Conservation (phyloP, 2,888 invertebrate species). For the Keiferia lycopersicella region DNA sequence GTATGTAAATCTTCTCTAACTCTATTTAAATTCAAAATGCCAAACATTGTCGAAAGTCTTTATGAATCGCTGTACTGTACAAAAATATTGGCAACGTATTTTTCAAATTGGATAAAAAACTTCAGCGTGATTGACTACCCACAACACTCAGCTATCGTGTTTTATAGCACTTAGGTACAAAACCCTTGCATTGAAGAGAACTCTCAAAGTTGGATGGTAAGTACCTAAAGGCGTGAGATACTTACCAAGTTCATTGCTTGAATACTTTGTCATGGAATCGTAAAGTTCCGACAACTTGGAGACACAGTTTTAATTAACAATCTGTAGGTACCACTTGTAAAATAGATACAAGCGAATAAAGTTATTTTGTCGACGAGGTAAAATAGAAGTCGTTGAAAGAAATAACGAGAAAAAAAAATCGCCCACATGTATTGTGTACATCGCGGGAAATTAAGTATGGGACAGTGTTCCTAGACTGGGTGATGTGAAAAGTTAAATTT, state of each 20-base stretch:
- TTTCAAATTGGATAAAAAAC: too few relatives aligned
- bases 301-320: not conserved
- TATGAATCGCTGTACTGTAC: too few relatives aligned
- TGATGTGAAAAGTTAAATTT: too few relatives aligned
- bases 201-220: not conserved
- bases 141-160: too few relatives aligned
- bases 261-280: slow-evolving; percentile 8
- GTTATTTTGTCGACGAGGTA: not conserved
- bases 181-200: not conserved
- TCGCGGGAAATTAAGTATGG: too few relatives aligned
- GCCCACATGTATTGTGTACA: too few relatives aligned
- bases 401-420: too few relatives aligned
- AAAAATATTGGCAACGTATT: too few relatives aligned
- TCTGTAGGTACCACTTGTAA: not conserved
- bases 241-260: not conserved
- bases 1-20: too few relatives aligned
- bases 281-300: not conserved
- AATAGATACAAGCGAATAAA: not conserved
- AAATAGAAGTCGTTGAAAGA: not conserved
- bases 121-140: too few relatives aligned
- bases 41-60: too few relatives aligned
- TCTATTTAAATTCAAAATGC: too few relatives aligned
- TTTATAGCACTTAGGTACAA: not conserved
- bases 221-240: not conserved
- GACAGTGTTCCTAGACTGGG: not conserved